Evolutionary conservation across 1,140 invertebrate genomes (phyloP).

Genomic region (Drosophila nigrodunni): DNA sequence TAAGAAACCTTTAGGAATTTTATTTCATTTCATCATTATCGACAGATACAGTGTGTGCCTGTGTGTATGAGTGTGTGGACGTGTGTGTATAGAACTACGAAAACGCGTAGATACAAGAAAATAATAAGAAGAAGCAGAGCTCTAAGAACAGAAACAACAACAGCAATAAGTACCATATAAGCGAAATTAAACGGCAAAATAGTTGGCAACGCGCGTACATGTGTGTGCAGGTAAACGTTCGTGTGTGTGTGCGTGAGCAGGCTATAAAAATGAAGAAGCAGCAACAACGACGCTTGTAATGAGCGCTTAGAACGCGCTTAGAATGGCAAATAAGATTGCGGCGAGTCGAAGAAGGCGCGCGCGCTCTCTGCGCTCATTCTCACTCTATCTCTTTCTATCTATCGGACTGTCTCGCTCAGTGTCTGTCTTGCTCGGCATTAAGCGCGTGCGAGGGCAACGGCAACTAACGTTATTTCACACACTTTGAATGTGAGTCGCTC

Average conservation of each 20-base stretch:
- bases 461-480: constrained; percentile 82
- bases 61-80: constrained; percentile 21
- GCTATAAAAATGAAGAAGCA: constrained; percentile 41
- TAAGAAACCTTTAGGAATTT: constrained; percentile 63
- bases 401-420: not conserved
- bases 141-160: constrained; percentile 30
- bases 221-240: constrained; percentile 2
- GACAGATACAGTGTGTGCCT: constrained; percentile 16
- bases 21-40: constrained; percentile 58
- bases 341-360: not conserved
- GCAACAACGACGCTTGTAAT: constrained; percentile 39
- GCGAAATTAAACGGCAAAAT: constrained; percentile 82
- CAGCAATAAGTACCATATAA: constrained; percentile 75
- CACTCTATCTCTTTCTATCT: constrained; percentile 9
- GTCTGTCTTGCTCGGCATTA: constrained; percentile 12
- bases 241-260: constrained; percentile 14
- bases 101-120: constrained; percentile 59
- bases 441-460: constrained; percentile 64
- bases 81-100: constrained; percentile 36
- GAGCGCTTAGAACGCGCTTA: constrained; percentile 78
- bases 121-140: constrained; percentile 50
- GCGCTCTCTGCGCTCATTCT: constrained; percentile 2
- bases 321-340: constrained; percentile 78
- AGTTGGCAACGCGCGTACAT: constrained; percentile 71
- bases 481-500: constrained; percentile 23